Percentiles rank a stretch among this genome's conserved stretches.
These are phyloP conservation scores for Nyctibius grandis DNA, from an alignment of 2,797 vertebrate genomes.

Conservation along the genomic window DNA sequence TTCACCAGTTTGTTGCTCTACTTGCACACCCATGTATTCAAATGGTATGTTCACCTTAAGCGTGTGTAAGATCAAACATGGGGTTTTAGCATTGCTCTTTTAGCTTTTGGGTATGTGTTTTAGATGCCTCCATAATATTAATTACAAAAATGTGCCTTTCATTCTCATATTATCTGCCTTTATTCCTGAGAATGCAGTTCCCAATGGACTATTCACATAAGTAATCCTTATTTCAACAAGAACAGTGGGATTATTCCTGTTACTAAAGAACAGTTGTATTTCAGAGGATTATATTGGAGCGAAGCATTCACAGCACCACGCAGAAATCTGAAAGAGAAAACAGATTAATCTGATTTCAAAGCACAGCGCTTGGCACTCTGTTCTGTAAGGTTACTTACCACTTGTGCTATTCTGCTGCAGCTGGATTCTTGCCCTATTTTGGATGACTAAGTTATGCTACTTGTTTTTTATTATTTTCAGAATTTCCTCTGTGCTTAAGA, in stretches of 20 bases:
- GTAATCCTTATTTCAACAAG: neutral
- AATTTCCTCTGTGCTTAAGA: neutral
- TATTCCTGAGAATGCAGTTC: neutral
- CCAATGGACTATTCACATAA: neutral
- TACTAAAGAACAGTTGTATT: neutral
- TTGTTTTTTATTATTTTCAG: neutral
- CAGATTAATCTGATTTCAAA: neutral
- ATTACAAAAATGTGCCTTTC: neutral
- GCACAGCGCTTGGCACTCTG: neutral
- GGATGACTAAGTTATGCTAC: neutral
- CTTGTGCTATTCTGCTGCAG: neutral
- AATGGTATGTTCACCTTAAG: neutral
- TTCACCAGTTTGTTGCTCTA: neutral
- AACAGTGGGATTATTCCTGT: neutral
- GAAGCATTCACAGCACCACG: neutral
- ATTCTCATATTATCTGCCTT: neutral
- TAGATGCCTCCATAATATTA: neutral
- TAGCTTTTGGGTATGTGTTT: neutral
- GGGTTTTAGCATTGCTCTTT: neutral
- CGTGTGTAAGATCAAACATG: accelerated
- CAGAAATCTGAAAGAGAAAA: neutral
- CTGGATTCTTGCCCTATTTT: neutral
- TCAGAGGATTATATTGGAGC: neutral
- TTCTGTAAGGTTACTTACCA: neutral
- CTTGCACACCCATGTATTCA: neutral